Evolutionary conservation across 2,888 invertebrate genomes (phyloP).

Genomic region (Troides aeacus): DNA sequence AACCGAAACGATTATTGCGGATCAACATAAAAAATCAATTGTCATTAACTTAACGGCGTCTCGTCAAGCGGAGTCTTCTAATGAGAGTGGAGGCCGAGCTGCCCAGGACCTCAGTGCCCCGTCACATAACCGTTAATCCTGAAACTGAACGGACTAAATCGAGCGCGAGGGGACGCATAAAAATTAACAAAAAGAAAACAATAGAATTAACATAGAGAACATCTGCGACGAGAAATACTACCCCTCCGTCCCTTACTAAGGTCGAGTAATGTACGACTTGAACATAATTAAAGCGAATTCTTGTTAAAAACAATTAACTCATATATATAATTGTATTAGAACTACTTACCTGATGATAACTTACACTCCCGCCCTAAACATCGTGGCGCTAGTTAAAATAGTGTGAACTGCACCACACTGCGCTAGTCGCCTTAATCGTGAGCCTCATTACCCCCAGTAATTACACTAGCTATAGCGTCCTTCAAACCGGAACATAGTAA

Average conservation of each 20-base stretch:
- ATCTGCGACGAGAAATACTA: conserved; percentile 71
- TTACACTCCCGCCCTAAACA: too few species aligned
- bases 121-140: conserved; percentile 70
- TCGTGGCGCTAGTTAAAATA: too few species aligned
- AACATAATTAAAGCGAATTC: background rate
- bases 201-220: conserved; percentile 80
- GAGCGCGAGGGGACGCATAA: conserved; percentile 75
- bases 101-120: conserved; percentile 47
- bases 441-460: too few species aligned
- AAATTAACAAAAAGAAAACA: conserved; percentile 78
- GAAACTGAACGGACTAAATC: conserved; percentile 71
- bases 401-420: too few species aligned
- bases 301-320: too few species aligned
- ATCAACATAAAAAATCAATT: conserved; percentile 35
- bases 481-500: too few species aligned
- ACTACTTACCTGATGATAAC: too few species aligned
- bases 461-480: too few species aligned
- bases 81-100: too few species aligned
- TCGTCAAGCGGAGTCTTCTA: too few species aligned
- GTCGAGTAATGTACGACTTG: conserved; percentile 17
- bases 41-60: conserved; percentile 6
- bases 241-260: conserved; percentile 45
- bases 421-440: too few species aligned
- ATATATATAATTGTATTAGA: too few species aligned
- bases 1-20: background rate